Evolutionary conservation across 2,113 vertebrate species (phyloP).

Genomic region (Cryptotis parvus): DNA sequence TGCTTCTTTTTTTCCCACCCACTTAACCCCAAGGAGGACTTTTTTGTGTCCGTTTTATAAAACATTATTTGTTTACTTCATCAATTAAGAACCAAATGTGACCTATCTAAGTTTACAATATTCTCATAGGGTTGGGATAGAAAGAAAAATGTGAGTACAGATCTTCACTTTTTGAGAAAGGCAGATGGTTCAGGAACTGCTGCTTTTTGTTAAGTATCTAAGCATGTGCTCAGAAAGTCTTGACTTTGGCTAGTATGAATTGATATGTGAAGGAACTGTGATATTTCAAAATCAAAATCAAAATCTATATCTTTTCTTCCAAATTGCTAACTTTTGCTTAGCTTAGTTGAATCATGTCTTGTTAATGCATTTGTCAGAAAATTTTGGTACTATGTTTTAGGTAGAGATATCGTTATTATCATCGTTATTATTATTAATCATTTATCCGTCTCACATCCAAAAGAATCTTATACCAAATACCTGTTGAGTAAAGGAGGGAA

Average conservation of each 20-base stretch:
- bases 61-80: slow-evolving; percentile 56
- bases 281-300: slow-evolving; percentile 61
- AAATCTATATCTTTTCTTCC: slow-evolving; percentile 22
- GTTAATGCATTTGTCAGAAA: background rate
- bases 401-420: background rate
- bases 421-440: too few species aligned
- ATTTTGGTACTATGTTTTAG: background rate
- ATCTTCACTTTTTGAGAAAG: slow-evolving; percentile 68
- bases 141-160: slow-evolving; percentile 51
- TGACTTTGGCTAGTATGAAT: slow-evolving; percentile 62
- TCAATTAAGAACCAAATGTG: slow-evolving; percentile 60
- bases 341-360: background rate
- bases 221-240: slow-evolving; percentile 67
- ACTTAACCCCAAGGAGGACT: slow-evolving; percentile 56
- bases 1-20: slow-evolving; percentile 45
- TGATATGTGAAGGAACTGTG: slow-evolving; percentile 59
- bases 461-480: background rate
- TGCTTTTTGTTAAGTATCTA: slow-evolving; percentile 74
- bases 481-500: background rate
- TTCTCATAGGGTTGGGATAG: slow-evolving; percentile 56
- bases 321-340: slow-evolving; percentile 18
- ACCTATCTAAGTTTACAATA: slow-evolving; percentile 63
- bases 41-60: slow-evolving; percentile 57
- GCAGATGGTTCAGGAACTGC: slow-evolving; percentile 65
- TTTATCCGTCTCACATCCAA: background rate